These are phyloP conservation scores for Athetis lepigone DNA, from an alignment of 2,888 invertebrate species.

Conservation along the genomic window DNA sequence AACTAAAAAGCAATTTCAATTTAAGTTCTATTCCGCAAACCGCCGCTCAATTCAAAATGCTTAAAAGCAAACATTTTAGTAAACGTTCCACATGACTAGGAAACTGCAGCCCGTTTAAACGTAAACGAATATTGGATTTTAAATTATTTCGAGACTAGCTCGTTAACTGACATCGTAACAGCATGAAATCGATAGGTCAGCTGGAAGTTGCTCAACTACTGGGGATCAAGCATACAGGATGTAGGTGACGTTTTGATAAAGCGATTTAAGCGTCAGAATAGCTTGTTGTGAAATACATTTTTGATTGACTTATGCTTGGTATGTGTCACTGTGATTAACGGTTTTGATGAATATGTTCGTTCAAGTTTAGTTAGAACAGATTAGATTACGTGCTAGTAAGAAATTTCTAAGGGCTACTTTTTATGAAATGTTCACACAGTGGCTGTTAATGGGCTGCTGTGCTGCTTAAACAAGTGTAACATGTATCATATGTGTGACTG, in stretches of 20 bases:
- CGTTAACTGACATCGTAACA: conserved; percentile 60
- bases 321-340: conserved; percentile 34
- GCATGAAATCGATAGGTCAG: conserved; percentile 61
- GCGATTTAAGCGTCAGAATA: conserved; percentile 53
- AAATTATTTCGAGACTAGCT: conserved; percentile 65
- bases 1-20: conserved; percentile 42
- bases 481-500: too few relatives aligned
- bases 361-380: not conserved
- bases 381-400: not conserved
- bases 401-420: too few relatives aligned
- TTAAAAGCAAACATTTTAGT: conserved; percentile 52
- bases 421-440: too few relatives aligned
- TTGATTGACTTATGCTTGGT: conserved; percentile 47
- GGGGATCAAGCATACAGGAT: conserved; percentile 54
- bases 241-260: conserved; percentile 67
- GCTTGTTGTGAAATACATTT: conserved; percentile 54
- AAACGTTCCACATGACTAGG: conserved; percentile 42
- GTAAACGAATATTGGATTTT: conserved; percentile 64
- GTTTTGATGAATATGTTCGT: conserved; percentile 7
- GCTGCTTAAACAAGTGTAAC: too few relatives aligned
- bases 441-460: too few relatives aligned
- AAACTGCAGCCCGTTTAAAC: conserved; percentile 49
- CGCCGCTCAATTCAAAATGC: conserved; percentile 27
- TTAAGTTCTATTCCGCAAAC: conserved; percentile 16
- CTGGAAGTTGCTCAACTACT: conserved; percentile 54